These are phyloP conservation scores for Atethmia centrago DNA, from an alignment of 2,888 invertebrate genomes.

Conservation along the genomic window DNA sequence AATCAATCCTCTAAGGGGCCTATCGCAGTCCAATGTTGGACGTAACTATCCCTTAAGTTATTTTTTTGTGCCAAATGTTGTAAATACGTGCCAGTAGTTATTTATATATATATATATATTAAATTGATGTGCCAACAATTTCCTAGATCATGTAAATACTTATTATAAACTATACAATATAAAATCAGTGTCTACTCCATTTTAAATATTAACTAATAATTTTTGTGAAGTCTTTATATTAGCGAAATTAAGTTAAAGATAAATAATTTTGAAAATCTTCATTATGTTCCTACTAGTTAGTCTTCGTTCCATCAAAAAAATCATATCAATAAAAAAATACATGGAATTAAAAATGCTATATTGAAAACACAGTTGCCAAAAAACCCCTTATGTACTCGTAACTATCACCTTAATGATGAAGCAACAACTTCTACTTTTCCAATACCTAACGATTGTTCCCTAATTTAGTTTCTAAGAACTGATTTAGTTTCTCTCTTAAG, in stretches of 20 bases:
- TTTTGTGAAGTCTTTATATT: slow-evolving; percentile 47
- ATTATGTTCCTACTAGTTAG: slow-evolving; percentile 49
- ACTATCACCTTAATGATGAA: not conserved
- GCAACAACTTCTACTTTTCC: not conserved
- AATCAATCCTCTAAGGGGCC: not conserved
- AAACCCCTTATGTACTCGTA: not conserved
- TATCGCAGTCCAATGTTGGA: slow-evolving; percentile 7
- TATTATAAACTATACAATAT: slow-evolving; percentile 24
- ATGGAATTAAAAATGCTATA: slow-evolving; percentile 1
- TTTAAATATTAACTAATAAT: slow-evolving; percentile 40
- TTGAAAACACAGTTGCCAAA: not conserved
- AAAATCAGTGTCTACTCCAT: slow-evolving; percentile 49
- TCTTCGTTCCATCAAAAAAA: slow-evolving; percentile 20
- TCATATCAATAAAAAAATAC: slow-evolving; percentile 42
- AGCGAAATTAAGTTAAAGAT: slow-evolving; percentile 24
- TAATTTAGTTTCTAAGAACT: too few species aligned
- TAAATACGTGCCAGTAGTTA: slow-evolving; percentile 56
- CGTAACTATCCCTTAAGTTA: not conserved
- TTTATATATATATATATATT: slow-evolving; percentile 28
- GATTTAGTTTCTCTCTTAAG: not conserved
- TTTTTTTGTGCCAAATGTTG: slow-evolving; percentile 69
- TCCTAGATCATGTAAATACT: slow-evolving; percentile 65
- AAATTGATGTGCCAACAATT: slow-evolving; percentile 76
- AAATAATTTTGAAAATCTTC: slow-evolving; percentile 26
- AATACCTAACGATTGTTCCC: not conserved